These are phyloP conservation scores for Caenorhabditis latens DNA, from an alignment of 1,140 invertebrate species.

Conservation along the genomic window DNA sequence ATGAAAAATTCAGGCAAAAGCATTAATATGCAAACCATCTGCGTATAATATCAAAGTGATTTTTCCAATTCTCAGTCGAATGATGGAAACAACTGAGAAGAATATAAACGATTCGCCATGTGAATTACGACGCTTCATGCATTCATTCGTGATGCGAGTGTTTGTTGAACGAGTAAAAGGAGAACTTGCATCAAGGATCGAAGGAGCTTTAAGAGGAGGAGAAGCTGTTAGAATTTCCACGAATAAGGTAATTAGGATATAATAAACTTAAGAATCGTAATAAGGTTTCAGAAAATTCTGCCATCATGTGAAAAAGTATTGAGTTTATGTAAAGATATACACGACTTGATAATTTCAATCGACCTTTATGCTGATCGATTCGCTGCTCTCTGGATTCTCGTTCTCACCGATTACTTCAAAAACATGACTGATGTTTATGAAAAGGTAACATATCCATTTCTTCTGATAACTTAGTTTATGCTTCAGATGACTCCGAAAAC, in stretches of 20 bases:
- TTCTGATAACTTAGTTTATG: not conserved
- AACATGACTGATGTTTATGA: conserved; percentile 69
- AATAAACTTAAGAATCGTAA: not conserved
- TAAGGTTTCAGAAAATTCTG: conserved; percentile 69
- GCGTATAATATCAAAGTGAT: conserved; percentile 74
- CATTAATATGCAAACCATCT: conserved; percentile 70
- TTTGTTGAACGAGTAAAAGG: conserved; percentile 70
- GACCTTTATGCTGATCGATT: conserved; percentile 73
- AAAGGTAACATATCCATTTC: conserved; percentile 47
- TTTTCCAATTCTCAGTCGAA: conserved; percentile 70
- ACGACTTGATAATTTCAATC: conserved; percentile 72
- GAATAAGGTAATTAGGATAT: not conserved
- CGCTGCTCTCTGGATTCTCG: conserved; percentile 75
- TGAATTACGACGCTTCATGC: conserved; percentile 65
- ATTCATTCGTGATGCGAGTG: conserved; percentile 73
- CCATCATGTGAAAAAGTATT: conserved; percentile 69
- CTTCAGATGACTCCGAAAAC: conserved; percentile 71
- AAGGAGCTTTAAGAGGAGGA: conserved; percentile 63
- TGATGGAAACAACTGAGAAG: conserved; percentile 71
- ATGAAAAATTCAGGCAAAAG: conserved; percentile 67
- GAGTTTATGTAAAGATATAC: conserved; percentile 73
- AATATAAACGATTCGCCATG: conserved; percentile 59
- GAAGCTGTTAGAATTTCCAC: conserved; percentile 14
- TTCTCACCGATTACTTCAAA: conserved; percentile 72
- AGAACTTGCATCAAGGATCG: conserved; percentile 71